These are phyloP conservation scores for Drosophila eohydei DNA, from an alignment of 2,888 invertebrate genomes.

Conservation along the genomic window DNA sequence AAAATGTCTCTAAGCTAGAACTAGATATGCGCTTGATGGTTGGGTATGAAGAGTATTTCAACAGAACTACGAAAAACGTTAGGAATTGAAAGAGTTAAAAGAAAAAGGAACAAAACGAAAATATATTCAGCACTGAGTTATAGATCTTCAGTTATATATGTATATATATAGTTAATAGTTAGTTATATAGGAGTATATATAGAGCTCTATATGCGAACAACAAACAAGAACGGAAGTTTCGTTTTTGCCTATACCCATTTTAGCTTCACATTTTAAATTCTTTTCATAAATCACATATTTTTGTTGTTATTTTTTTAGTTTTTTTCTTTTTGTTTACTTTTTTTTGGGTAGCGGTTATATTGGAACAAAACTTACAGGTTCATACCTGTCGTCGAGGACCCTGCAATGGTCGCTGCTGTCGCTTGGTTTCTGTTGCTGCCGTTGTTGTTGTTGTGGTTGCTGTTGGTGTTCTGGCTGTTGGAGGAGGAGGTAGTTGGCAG, in stretches of 20 bases:
- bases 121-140: constrained; percentile 32
- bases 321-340: constrained; percentile 32
- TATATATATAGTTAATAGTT: constrained; percentile 1
- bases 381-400: constrained; percentile 89
- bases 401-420: constrained; percentile 70
- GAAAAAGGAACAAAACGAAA: constrained; percentile 6
- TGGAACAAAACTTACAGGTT: constrained; percentile 91
- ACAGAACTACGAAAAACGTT: constrained; percentile 40
- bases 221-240: constrained; percentile 60
- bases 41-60: constrained; percentile 14
- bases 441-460: constrained; percentile 48
- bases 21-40: constrained; percentile 29
- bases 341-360: constrained; percentile 61
- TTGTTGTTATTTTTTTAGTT: constrained; percentile 38
- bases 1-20: constrained; percentile 22
- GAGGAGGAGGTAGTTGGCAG: constrained; percentile 87
- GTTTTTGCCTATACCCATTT: constrained; percentile 67
- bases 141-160: constrained; percentile 16
- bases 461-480: constrained; percentile 62
- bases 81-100: constrained; percentile 8
- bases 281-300: constrained; percentile 39
- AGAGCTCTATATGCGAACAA: constrained; percentile 49
- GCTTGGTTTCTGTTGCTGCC: constrained; percentile 51
- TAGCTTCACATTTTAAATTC: constrained; percentile 18
- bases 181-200: constrained; percentile 15